Base-by-base conservation (phyloP, 2,888 invertebrate genomes). In the Byasa hedistus region DNA sequence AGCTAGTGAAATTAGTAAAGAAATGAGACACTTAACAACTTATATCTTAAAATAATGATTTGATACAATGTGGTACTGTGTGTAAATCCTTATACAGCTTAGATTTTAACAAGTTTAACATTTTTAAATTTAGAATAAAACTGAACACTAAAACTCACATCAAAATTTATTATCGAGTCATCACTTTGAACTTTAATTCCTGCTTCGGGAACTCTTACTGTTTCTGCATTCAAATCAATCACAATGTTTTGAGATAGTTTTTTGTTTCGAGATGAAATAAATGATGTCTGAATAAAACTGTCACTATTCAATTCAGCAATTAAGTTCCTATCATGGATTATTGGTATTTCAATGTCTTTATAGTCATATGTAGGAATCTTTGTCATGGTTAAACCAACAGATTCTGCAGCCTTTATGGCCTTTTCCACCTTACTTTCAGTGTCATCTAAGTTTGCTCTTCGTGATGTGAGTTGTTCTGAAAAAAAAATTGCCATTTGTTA, bases 281-380 rank as follows among this genome's bases (percentile, higher is more conserved):
- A 94, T 1, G 92, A 69, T 71, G 94, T 94, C 1, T 93, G 95
- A 15, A 93, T 89, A 82, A 96, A 96, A 19, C 92, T 91, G 69
- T 96, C 95, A 69, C 92, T 93, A 75, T 96, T 96, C 54, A 96
- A 93, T 76, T 95, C 95, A 1, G 94, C 94, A n/a, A 96, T 77
- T 12, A 94, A 84, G 72, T 94, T 92, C 66, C 87, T 85, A 70
- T 94, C 93, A 70, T 93, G 88, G 56, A 92, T 91, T 55, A 92
- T 89, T 0, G 91, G 91, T 89, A 92, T 73, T 72, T 86, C 85
- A 12, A 91, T 84, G 66, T 90, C 90, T 65, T 90, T 91, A 65
- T 87, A 91, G 68, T 91, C 91, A 66, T 91, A 91, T 4, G 86
- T 87, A n/a, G 92, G 91, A 71, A 92, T 84, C 75, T 92, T 92